phyloP scores from a whole-genome alignment of 2,888 invertebrate species.

The Ichneumoninae sp. region DNA sequence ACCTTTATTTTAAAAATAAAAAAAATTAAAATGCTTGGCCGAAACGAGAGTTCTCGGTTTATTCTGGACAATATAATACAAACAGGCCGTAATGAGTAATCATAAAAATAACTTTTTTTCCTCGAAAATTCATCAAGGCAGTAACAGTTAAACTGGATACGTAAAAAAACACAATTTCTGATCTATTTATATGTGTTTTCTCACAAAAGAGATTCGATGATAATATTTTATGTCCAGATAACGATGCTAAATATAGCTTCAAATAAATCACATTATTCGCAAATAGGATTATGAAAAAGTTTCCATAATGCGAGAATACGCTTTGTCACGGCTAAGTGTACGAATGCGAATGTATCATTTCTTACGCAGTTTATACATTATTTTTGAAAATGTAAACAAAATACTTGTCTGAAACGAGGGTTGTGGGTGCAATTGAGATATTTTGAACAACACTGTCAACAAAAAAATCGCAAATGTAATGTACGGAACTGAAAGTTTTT shows the following conservation, averaged over 20 bases:
- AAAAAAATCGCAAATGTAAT: too few species aligned
- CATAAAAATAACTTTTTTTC: too few species aligned
- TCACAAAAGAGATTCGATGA: neutral
- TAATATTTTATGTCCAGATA: neutral
- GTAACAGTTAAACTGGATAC: too few species aligned
- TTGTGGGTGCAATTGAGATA: neutral
- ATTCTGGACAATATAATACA: too few species aligned
- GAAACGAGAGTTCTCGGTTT: neutral
- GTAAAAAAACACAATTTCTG: neutral
- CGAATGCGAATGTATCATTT: neutral
- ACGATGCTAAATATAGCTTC: neutral
- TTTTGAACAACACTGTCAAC: too few species aligned
- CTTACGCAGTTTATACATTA: neutral
- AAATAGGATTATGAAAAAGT: neutral
- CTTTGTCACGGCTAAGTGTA: neutral
- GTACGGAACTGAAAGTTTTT: too few species aligned
- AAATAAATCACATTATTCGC: neutral
- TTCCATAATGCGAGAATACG: neutral
- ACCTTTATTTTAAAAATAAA: neutral
- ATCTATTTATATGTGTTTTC: neutral
- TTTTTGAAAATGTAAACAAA: neutral
- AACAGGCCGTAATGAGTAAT: too few species aligned
- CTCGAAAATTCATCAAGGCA: too few species aligned
- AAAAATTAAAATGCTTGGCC: neutral
- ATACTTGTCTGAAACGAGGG: neutral